Conservation (phyloP, 1,140 invertebrate genomes). For the Pollicipes pollicipes region DNA sequence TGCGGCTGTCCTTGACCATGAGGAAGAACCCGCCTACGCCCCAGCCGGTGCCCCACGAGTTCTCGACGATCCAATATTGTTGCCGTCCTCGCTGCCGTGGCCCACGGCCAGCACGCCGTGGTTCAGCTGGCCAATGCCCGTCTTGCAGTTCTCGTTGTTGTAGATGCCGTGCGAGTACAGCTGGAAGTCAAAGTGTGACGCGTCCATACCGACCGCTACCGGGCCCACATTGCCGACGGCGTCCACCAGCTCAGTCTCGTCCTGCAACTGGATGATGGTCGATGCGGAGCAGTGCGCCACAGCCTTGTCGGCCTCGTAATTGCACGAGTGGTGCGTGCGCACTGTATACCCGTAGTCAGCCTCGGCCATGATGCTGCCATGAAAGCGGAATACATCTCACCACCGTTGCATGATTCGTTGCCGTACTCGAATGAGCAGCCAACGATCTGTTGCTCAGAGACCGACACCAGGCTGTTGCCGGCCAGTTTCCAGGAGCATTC, state of each 20-base stretch:
- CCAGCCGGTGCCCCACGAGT: slow-evolving; percentile 30
- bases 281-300: slow-evolving; percentile 70
- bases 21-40: slow-evolving; percentile 35
- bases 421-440: slow-evolving; percentile 81
- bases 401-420: slow-evolving; percentile 90
- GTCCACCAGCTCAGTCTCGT: slow-evolving; percentile 48
- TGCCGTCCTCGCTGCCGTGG: slow-evolving; percentile 22
- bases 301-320: slow-evolving; percentile 37
- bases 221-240: slow-evolving; percentile 86
- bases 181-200: slow-evolving; percentile 54
- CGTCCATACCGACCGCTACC: slow-evolving; percentile 68
- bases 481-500: slow-evolving; percentile 88
- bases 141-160: slow-evolving; percentile 41
- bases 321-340: slow-evolving; percentile 45
- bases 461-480: slow-evolving; percentile 59
- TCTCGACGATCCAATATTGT: slow-evolving; percentile 41
- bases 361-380: slow-evolving; percentile 81
- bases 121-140: slow-evolving; percentile 40
- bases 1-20: slow-evolving; percentile 32
- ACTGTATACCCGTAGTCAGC: slow-evolving; percentile 30
- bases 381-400: slow-evolving; percentile 84
- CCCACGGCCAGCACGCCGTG: slow-evolving; percentile 26
- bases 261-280: slow-evolving; percentile 50
- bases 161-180: slow-evolving; percentile 57
- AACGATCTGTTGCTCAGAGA: slow-evolving; percentile 93